A percentile compares a stretch with the other conserved stretches of the same genome.
Conservation (phyloP, 2,888 invertebrate species). For the Habrosyne pyritoides region DNA sequence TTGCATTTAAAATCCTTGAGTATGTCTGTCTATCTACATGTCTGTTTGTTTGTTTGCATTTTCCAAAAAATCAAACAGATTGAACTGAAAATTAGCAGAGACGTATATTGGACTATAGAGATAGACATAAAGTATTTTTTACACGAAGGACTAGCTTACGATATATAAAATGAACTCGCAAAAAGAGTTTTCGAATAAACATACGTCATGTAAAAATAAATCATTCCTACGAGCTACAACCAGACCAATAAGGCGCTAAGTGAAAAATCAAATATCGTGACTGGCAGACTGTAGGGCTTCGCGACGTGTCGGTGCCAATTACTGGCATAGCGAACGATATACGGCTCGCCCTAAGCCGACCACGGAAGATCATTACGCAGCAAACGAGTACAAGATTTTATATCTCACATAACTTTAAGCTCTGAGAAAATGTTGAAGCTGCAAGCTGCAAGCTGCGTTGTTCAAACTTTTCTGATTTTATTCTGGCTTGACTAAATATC, state of each 20-base stretch:
- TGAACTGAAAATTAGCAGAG: too few species aligned
- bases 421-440: background rate
- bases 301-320: slow-evolving; percentile 44
- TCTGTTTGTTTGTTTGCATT: too few species aligned
- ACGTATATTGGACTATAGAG: too few species aligned
- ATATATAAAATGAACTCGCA: background rate
- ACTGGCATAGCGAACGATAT: slow-evolving; percentile 21
- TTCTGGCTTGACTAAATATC: too few species aligned
- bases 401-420: background rate
- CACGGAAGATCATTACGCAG: background rate
- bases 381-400: background rate
- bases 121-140: too few species aligned
- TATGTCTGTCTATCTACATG: too few species aligned
- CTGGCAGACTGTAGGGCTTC: slow-evolving; percentile 42
- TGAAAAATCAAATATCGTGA: slow-evolving; percentile 54
- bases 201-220: background rate
- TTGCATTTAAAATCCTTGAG: too few species aligned
- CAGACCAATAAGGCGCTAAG: slow-evolving; percentile 12
- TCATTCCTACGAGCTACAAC: background rate
- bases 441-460: background rate
- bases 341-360: background rate
- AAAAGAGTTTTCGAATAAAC: background rate
- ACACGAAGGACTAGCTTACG: too few species aligned
- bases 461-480: too few species aligned
- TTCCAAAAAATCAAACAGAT: too few species aligned